Conservation (phyloP, 2,888 invertebrate genomes). For the Lithophane semibrunnea region DNA sequence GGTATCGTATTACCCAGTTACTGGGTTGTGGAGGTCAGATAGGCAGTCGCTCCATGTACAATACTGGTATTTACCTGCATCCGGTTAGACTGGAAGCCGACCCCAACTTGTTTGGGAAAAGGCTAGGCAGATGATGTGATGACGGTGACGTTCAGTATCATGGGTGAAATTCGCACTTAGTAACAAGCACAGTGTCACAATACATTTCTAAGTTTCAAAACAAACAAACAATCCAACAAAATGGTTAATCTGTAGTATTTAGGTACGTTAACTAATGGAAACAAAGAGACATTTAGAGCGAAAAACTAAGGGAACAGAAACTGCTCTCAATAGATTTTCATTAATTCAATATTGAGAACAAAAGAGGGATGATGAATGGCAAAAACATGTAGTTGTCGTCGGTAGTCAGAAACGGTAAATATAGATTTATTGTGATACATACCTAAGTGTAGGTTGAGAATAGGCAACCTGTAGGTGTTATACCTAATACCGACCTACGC, state of each 20-base stretch:
- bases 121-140: too few species aligned
- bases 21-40: too few species aligned
- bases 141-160: background rate
- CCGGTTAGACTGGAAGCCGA: too few species aligned
- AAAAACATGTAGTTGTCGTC: constrained; percentile 20
- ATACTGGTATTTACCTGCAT: too few species aligned
- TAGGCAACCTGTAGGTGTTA: background rate
- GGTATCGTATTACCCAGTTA: too few species aligned
- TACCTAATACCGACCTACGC: background rate
- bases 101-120: too few species aligned
- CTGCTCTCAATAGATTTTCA: constrained; percentile 47
- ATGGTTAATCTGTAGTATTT: constrained; percentile 6
- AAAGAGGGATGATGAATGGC: constrained; percentile 30
- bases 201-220: background rate
- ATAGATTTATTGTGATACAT: constrained; percentile 16
- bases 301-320: constrained; percentile 48
- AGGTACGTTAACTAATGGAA: background rate
- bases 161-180: background rate
- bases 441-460: constrained; percentile 1
- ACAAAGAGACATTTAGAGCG: constrained; percentile 34
- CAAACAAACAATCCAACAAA: constrained; percentile 18
- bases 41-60: too few species aligned
- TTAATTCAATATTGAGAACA: constrained; percentile 44
- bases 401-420: constrained; percentile 13
- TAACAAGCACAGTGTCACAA: background rate